Base-by-base conservation (phyloP, 1,140 invertebrate genomes). In the Drosophila trapezifrons region DNA sequence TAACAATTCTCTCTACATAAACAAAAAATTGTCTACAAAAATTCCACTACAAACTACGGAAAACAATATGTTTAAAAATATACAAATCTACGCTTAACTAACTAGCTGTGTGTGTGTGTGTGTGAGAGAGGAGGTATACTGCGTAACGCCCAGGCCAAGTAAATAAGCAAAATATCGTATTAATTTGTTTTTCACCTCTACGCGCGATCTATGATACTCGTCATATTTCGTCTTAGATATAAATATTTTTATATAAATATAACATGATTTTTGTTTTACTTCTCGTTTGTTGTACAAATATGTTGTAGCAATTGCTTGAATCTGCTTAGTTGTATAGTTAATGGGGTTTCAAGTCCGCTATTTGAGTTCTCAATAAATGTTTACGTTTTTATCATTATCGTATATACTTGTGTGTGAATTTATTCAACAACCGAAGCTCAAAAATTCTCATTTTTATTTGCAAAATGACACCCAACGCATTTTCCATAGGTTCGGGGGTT, bases 401-500 rank as follows among this genome's bases (percentile, higher is more conserved):
- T 80, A 76, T 84, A 80, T 69, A 74, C 71, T 74, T 81, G 58
- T 77, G 62, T 40, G 45, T 75, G 51, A 80, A 47, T 78, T 86
- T 71, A 66, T 56, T 81, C 74, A 86, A 82, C 82, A 89, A 89
- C 84, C 84, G 73, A 87, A 89, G 84, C 84, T 87, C 80, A 89
- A 89, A 80, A 64, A 66, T 74, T 64, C 57, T 78, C 43, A 67
- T 49, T 40, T 35, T 54, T 13, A 15, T 37, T 71, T 71, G 69
- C 69, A 71, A 71, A 71, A 71, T 71, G 69, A 71, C 69, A 71
- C 69, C 69, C 69, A 56, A 40, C 42, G 4, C 7, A 35, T 64
- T 63, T 71, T 67, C 56, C 15, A 9, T 49, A 56, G 49, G 18
- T 52, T 57, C 43, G 1, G 12, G 37, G 15, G 18, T 29, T 38